These are phyloP conservation scores for Baronia brevicornis DNA, from an alignment of 2,888 invertebrate genomes.

Conservation along the genomic window DNA sequence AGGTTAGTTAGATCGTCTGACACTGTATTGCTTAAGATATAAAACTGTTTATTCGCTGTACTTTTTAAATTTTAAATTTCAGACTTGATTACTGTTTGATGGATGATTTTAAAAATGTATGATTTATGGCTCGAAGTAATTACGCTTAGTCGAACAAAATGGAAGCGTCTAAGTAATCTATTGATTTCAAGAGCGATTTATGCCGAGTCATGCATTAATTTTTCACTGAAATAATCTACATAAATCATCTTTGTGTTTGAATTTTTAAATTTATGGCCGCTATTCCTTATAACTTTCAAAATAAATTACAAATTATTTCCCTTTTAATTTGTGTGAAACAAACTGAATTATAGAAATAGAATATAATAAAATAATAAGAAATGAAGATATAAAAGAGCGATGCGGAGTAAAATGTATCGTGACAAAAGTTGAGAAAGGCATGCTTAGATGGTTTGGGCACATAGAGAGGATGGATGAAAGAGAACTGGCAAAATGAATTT, in stretches of 20 bases:
- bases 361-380: too few relatives aligned
- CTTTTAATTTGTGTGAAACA: too few relatives aligned
- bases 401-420: too few relatives aligned
- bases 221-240: conserved; percentile 3
- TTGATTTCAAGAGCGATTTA: neutral
- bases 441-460: too few relatives aligned
- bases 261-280: conserved; percentile 9
- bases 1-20: conserved; percentile 48
- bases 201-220: neutral
- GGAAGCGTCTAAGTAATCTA: neutral
- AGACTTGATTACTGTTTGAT: conserved; percentile 38
- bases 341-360: too few relatives aligned
- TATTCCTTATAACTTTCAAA: conserved; percentile 1
- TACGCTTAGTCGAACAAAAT: neutral
- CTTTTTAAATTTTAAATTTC: conserved; percentile 32
- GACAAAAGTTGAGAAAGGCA: too few relatives aligned
- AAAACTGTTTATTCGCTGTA: conserved; percentile 47
- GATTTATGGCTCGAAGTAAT: conserved; percentile 27
- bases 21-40: conserved; percentile 56
- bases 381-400: too few relatives aligned
- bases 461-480: too few relatives aligned
- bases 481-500: too few relatives aligned
- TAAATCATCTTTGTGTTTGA: conserved; percentile 10
- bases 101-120: conserved; percentile 39
- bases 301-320: too few relatives aligned